Conservation (phyloP, 2,888 invertebrate species). For the Trichogramma evanescens region DNA sequence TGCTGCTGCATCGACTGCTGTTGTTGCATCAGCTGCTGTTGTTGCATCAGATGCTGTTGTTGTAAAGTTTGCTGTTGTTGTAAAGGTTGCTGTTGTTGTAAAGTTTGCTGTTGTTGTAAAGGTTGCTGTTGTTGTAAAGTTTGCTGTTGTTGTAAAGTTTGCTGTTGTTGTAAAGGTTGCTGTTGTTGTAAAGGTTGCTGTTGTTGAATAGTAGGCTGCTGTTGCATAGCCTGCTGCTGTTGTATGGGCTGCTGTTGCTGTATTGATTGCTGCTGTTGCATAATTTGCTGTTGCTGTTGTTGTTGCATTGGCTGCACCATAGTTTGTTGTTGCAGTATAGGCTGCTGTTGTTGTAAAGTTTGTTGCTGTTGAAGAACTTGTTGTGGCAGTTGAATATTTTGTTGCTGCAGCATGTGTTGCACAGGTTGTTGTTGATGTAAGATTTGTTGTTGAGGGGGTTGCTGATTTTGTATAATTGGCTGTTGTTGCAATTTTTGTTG, state of each 20-base stretch:
- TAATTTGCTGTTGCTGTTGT: background rate
- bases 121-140: constrained; percentile 27
- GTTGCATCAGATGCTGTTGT: constrained; percentile 21
- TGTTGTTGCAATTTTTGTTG: background rate
- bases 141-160: constrained; percentile 15
- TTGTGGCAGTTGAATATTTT: background rate
- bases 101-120: constrained; percentile 18
- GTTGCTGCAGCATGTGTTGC: background rate
- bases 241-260: background rate
- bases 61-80: constrained; percentile 2
- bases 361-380: background rate
- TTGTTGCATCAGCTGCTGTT: constrained; percentile 23
- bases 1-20: constrained; percentile 23
- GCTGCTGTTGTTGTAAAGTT: background rate
- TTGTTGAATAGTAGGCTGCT: constrained; percentile 33
- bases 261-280: background rate
- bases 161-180: background rate
- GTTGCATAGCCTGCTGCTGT: constrained; percentile 23
- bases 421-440: constrained; percentile 1
- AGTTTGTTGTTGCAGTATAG: background rate
- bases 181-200: background rate
- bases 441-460: constrained; percentile 1
- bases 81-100: constrained; percentile 20
- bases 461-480: background rate
- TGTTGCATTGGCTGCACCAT: background rate